Base-by-base conservation (phyloP, 2,113 vertebrate species). In the Centropristis striata region DNA sequence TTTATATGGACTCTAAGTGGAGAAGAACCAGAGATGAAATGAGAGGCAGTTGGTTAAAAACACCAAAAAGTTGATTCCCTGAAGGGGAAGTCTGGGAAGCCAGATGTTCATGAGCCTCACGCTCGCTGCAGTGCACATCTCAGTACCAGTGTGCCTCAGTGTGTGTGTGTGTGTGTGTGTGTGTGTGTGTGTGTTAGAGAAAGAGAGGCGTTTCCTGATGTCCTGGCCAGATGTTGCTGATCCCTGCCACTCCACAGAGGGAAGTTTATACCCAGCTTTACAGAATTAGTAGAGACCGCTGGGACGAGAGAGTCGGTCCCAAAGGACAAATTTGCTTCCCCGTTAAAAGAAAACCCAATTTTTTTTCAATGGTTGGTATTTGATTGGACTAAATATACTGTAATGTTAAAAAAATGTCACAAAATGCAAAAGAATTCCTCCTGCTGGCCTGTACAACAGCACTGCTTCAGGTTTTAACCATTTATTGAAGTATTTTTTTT, bases 181-280 rank as follows among this genome's bases (percentile, higher is more conserved):
- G 68, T 68, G 63, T 55, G 46, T 66, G 59, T 72, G 60, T 47
- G 65, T 25, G 70, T 59, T 65, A 20, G 41, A 73, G 21, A 85
- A 23, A 53, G 51, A 75, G 59, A 83, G 79, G 83, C 61, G 84
- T 89, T 87, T 90, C 86, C 87, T 91, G 85, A 94, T 92, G 92
- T 91, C 86, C 89, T 89, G 71, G 87, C 92, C 94, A 95, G 94
- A 95, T 95, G 94, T 94, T 92, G 88, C 81, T 86, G 81, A 90
- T 88, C 89, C 88, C 85, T 86, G 82, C 88, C 89, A 89, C 90
- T 93, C 88, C 86, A 66, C 81, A 41, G 79, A 78, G 84, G 80
- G 58, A 86, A 71, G 84, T 91, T 92, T 85, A 90, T 71, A 87
- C 84, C 75, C 71, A 83, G 76, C 85, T 41, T 85, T 86, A 75